phyloP scores from a whole-genome alignment of 2,797 vertebrate species.

The Cetoscarus ocellatus region DNA sequence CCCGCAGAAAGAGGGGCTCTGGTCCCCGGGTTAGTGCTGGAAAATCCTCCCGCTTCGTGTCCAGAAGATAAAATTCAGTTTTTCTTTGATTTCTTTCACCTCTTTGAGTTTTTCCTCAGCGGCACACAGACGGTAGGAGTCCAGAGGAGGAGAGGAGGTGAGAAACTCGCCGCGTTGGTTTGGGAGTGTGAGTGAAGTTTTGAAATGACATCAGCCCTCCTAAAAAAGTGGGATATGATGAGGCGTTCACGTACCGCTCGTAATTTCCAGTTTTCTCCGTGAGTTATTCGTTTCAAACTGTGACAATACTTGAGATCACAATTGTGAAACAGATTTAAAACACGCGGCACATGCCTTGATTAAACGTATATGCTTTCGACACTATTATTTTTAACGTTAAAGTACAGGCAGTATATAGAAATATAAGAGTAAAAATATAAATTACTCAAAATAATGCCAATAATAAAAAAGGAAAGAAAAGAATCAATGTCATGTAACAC shows the following conservation, averaged over 20 bases:
- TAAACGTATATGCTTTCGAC: too few species aligned
- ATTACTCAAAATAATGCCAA: too few species aligned
- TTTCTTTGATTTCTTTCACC: conserved; percentile 19
- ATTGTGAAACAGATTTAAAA: too few species aligned
- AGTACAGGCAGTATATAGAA: too few species aligned
- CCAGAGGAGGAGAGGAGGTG: conserved; percentile 43
- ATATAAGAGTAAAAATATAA: too few species aligned
- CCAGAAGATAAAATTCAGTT: conserved; percentile 8
- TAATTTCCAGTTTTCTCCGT: neutral
- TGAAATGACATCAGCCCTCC: conserved; percentile 85
- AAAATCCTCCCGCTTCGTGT: conserved; percentile 45
- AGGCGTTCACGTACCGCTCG: conserved; percentile 39
- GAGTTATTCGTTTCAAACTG: neutral
- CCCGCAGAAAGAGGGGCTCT: conserved; percentile 70
- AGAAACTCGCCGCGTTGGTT: conserved; percentile 70
- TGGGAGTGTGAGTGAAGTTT: conserved; percentile 82
- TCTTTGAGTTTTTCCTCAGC: conserved; percentile 22
- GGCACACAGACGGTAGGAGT: conserved; percentile 38
- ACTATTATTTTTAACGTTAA: too few species aligned
- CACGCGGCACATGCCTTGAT: too few species aligned
- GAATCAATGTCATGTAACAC: too few species aligned
- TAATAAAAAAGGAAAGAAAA: too few species aligned
- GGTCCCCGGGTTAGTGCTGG: conserved; percentile 36
- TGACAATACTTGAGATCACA: too few species aligned
- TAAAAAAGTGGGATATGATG: conserved; percentile 62